Evolutionary conservation across 35 echinoderm and acorn worm species (phyloP), one percentile per base, ranked within the genome.

Genomic region (Holothuria glaberrima): DNA sequence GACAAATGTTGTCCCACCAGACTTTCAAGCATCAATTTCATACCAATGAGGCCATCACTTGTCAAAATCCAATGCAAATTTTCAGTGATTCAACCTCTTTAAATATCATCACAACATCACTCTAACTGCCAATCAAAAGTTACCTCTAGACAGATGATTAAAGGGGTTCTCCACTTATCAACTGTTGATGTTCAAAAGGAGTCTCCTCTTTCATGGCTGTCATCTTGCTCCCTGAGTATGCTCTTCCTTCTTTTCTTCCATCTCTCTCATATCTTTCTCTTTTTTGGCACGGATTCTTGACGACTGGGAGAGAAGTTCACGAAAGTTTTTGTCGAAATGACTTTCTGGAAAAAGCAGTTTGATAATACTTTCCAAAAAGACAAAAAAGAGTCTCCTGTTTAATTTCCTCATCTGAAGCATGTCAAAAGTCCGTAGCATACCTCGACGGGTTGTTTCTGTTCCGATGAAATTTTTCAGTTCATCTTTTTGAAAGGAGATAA

Each of bases 391-490:
- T 26, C 93, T 62, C 60, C 93, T 99, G 89, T 99, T 99, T 9
- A 99, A 85, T 21, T 66, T 84, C 12, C 75, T 81, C 38, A 93
- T 95, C 58, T 99, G 97, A 25, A 99, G 88, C 97, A 99, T 99
- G 71, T 99, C 88, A 59, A 99, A 95, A 6, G 92, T 80, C 4
- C 97, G 75, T 45, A 99, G 54, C 83, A 94, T 95, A 22, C 97
- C 97, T 4, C 91, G 88, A 19, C 97, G 46, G 4, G 93, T 99
- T 0, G 97, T 99, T 63, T 99, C 97, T 1, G 93, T 86, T 29
- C 93, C 97, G 38, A 99, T 99, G 68, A 99, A 99, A 87, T 93
- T 99, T 86, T 99, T 99, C 78, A 99, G 78, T 38, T 99, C 97
- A 86, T 99, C 97, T 99, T 54, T 54, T 54, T 54, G 50, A 9